phyloP scores from a whole-genome alignment of 2,113 vertebrate genomes.

The Pelecanoides urinatrix region DNA sequence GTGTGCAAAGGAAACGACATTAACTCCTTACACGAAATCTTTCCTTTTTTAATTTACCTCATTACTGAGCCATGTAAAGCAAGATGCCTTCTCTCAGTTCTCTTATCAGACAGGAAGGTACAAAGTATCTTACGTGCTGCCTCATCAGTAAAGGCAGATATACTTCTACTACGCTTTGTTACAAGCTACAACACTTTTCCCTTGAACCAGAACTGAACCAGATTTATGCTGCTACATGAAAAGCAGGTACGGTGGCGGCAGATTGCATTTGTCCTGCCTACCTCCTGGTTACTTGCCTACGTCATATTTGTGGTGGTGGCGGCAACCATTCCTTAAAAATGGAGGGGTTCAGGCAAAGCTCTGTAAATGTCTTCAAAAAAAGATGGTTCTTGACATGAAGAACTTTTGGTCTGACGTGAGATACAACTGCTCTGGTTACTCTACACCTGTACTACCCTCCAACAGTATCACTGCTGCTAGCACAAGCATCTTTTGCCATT shows the following conservation, averaged over 20 bases:
- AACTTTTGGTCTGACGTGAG: neutral
- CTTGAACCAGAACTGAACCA: neutral
- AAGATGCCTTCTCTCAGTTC: no score
- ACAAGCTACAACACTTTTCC: neutral
- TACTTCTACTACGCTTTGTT: neutral
- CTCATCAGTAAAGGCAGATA: neutral
- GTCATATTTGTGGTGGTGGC: rapidly evolving
- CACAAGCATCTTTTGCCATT: neutral
- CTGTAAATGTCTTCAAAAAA: neutral
- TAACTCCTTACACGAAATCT: neutral
- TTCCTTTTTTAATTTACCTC: neutral
- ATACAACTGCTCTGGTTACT: neutral
- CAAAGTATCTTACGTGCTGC: neutral
- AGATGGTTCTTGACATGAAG: neutral
- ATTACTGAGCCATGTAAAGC: neutral
- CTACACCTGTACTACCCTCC: neutral
- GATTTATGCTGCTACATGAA: no score
- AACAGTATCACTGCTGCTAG: neutral
- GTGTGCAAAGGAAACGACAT: neutral
- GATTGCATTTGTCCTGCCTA: neutral
- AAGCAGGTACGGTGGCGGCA: rapidly evolving
- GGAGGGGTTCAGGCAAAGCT: neutral
- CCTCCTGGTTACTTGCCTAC: neutral
- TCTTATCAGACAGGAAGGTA: no score
- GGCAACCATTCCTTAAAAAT: neutral